phyloP scores from a whole-genome alignment of 2,797 vertebrate genomes.

The Peromyscus melanophrys region DNA sequence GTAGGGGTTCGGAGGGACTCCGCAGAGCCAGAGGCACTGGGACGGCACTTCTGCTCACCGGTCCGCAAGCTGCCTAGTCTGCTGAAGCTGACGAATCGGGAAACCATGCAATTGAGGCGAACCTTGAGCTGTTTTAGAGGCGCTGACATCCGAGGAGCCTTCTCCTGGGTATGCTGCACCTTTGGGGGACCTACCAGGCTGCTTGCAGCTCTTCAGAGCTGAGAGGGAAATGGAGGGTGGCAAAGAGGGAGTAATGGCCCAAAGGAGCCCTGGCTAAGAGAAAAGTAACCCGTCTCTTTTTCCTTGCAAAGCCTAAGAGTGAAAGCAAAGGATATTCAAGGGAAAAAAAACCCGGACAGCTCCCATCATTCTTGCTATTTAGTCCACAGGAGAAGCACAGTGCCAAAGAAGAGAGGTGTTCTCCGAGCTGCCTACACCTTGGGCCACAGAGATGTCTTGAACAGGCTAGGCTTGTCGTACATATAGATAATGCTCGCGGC shows the following conservation, averaged over 20 bases:
- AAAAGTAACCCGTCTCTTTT: slow-evolving; percentile 81
- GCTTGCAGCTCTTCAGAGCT: not conserved
- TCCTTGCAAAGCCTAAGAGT: slow-evolving; percentile 82
- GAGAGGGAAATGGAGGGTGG: not conserved
- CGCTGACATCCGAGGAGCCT: slow-evolving; percentile 84
- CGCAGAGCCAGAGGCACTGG: slow-evolving; percentile 24
- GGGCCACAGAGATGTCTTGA: slow-evolving; percentile 74
- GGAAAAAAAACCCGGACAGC: slow-evolving; percentile 75
- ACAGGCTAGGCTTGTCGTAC: not conserved
- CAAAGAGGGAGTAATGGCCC: slow-evolving; percentile 66
- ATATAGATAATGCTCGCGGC: not conserved
- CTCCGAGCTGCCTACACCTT: slow-evolving; percentile 80
- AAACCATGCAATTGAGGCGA: slow-evolving; percentile 79
- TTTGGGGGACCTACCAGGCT: not conserved
- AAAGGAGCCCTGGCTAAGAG: slow-evolving; percentile 79
- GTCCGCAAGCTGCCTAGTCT: slow-evolving; percentile 58
- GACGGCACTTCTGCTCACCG: slow-evolving; percentile 63
- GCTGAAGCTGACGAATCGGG: slow-evolving; percentile 79
- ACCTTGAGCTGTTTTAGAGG: slow-evolving; percentile 81
- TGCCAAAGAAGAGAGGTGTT: slow-evolving; percentile 82
- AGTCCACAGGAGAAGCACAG: slow-evolving; percentile 74
- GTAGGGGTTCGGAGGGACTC: slow-evolving; percentile 62
- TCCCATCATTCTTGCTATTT: slow-evolving; percentile 83
- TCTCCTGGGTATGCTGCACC: slow-evolving; percentile 82
- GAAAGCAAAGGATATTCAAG: slow-evolving; percentile 80